These are phyloP conservation scores for Drosophila algonquin DNA, from an alignment of 2,888 invertebrate genomes.

Conservation along the genomic window DNA sequence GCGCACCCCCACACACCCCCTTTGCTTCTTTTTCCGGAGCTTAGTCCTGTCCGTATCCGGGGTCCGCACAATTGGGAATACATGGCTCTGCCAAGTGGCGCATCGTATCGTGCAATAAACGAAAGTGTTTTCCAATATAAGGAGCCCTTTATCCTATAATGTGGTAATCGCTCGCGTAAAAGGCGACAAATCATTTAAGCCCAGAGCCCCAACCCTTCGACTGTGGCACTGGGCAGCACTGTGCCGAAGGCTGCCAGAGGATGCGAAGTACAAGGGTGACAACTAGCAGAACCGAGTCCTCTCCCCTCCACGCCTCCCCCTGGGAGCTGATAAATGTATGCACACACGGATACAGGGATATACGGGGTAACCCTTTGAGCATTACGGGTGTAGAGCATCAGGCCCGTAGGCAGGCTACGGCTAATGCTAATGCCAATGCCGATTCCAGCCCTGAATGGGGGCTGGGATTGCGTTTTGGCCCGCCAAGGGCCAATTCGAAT, in stretches of 20 bases:
- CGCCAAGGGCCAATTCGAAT: conserved; percentile 61
- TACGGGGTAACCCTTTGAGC: conserved; percentile 68
- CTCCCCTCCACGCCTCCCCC: neutral
- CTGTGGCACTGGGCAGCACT: neutral
- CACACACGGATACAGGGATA: conserved; percentile 20
- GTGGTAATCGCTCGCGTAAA: conserved; percentile 83
- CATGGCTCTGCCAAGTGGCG: conserved; percentile 55
- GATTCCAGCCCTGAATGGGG: conserved; percentile 34
- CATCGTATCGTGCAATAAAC: conserved; percentile 67
- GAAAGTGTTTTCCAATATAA: conserved; percentile 79
- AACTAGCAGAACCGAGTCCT: conserved; percentile 47
- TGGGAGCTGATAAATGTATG: conserved; percentile 62
- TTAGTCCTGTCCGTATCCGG: neutral
- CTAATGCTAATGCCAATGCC: conserved; percentile 58
- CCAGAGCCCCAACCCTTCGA: conserved; percentile 32
- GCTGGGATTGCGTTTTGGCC: conserved; percentile 2
- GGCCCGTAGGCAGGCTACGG: conserved; percentile 57
- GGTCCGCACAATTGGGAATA: conserved; percentile 69
- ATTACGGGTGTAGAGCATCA: neutral
- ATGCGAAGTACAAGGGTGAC: conserved; percentile 67
- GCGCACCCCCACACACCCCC: neutral
- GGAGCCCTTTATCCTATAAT: conserved; percentile 79
- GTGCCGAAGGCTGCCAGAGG: neutral
- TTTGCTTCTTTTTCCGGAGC: neutral
- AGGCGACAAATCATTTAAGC: conserved; percentile 83